Percentiles rank a stretch among this genome's conserved stretches.
Conservation (phyloP, 2,888 invertebrate species). For the Lottia scabra region DNA sequence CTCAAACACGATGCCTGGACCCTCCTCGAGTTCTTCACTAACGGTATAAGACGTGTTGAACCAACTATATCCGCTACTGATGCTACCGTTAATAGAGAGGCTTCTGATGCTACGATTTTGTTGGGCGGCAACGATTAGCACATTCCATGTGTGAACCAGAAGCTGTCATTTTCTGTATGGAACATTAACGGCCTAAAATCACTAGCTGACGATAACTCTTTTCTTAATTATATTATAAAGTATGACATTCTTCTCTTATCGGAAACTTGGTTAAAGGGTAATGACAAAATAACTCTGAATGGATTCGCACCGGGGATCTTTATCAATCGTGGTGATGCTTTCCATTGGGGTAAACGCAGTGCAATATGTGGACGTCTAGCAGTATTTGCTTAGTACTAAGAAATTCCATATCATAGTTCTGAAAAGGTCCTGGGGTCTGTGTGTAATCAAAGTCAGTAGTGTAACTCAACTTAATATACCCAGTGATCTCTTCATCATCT, state of each 20-base stretch:
- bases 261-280: neutral
- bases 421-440: neutral
- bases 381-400: neutral
- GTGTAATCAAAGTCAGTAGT: neutral
- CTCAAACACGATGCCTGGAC: too few relatives aligned
- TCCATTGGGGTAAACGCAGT: neutral
- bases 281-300: neutral
- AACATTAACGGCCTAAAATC: neutral
- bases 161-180: neutral
- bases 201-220: neutral
- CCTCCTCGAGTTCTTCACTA: too few relatives aligned
- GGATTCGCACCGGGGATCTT: neutral
- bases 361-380: neutral
- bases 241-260: neutral
- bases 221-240: neutral
- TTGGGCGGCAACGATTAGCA: too few relatives aligned
- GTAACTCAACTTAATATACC: neutral
- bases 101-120: too few relatives aligned
- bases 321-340: neutral
- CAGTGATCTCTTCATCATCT: neutral
- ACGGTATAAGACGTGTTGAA: too few relatives aligned
- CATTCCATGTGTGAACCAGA: too few relatives aligned
- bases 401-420: neutral
- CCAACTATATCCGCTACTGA: too few relatives aligned
- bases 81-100: too few relatives aligned